Conservation (phyloP, 2,113 vertebrate genomes). For the Diphyllodes magnificus region DNA sequence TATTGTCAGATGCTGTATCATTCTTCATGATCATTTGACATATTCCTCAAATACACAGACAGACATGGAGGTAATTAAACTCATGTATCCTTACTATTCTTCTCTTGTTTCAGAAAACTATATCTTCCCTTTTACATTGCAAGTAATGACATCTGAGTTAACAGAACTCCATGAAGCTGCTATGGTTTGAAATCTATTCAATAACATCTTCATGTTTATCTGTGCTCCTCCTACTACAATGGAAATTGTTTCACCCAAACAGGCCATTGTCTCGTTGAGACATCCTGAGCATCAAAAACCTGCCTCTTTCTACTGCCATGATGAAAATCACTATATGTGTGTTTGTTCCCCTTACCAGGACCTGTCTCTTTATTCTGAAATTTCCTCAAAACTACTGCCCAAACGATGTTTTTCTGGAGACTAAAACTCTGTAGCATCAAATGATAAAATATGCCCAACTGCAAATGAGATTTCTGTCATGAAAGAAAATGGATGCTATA, state of each 20-base stretch:
- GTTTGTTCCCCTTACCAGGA: background rate
- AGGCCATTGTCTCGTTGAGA: background rate
- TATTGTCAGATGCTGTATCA: slow-evolving; percentile 14
- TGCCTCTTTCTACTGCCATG: background rate
- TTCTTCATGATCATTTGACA: slow-evolving; percentile 18
- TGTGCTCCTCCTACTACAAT: background rate
- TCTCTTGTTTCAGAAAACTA: slow-evolving; percentile 21
- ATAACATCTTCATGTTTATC: background rate
- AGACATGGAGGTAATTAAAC: slow-evolving; percentile 50
- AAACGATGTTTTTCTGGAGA: background rate
- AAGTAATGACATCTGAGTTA: background rate
- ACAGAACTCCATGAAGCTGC: background rate
- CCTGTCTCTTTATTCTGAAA: background rate
- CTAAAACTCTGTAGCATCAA: background rate
- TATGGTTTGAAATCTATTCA: background rate
- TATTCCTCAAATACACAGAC: slow-evolving; percentile 14
- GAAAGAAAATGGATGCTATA: background rate
- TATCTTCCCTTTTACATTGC: background rate
- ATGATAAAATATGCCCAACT: background rate
- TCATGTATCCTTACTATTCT: slow-evolving; percentile 26
- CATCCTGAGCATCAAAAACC: background rate
- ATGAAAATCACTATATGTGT: background rate
- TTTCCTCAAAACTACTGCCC: background rate
- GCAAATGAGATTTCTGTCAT: background rate
- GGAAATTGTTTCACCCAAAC: background rate